Evolutionary conservation across 2,797 vertebrate genomes (phyloP), one percentile per base, ranked within the genome.

Genomic region (Pelochelys cantorii): DNA sequence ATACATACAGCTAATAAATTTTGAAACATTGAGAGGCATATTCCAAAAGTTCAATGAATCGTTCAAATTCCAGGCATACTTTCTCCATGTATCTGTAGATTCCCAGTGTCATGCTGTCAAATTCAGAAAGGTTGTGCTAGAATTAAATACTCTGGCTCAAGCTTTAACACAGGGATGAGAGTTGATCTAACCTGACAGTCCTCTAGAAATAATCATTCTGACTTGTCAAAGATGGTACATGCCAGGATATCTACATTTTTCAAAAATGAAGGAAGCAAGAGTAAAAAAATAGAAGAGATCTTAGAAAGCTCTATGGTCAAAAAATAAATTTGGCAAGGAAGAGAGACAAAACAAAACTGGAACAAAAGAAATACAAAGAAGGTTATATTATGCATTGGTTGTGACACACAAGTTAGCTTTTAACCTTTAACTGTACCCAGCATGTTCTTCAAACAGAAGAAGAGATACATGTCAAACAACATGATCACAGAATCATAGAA

Each of bases 171-270:
- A 92, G 71, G 82, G 93, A 94, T 90, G 93, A 93, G 95, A 96
- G 94, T 87, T 97, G 96, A 97, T 98, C 86, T 97, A 97, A 97
- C 60, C 77, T 97, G 97, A 96, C 94, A 97, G 94, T 94, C 95
- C 31, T 96, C 90, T 94, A 96, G 94, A 97, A 97, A 98, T 96
- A 96, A 97, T 97, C 75, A 5, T 95, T 96, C 90, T 97, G 95
- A 96, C 90, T 96, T 97, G 93, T 97, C 97, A 96, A 98, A 98
- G 94, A 97, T 89, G 92, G 89, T 90, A 83, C 84, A 88, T 93
- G 94, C 80, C 86, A 86, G 56, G 65, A 95, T 95, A 79, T 94
- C 91, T 94, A 95, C 68, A 90, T 95, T 94, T 95, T 95, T 97
- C 91, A 94, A 89, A 95, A 97, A 90, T 92, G 37, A 95, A 92